These are phyloP conservation scores for Amaurobius ferox DNA, from an alignment of 2,888 invertebrate genomes.

Conservation along the genomic window DNA sequence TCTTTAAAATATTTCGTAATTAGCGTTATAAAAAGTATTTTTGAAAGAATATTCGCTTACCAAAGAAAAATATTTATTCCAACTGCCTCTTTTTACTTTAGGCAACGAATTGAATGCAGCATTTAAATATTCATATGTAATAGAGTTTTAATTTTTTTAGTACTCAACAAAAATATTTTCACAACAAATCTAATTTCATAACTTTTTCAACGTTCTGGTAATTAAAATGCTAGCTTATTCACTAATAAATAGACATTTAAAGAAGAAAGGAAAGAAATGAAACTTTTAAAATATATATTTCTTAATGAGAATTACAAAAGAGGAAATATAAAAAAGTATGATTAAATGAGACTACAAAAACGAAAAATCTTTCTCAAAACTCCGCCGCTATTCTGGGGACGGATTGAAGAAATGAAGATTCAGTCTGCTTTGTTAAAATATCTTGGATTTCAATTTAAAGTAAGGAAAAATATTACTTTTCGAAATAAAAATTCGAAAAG, in stretches of 20 bases:
- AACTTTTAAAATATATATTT: not conserved
- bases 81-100: too few relatives aligned
- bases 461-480: not conserved
- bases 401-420: not conserved
- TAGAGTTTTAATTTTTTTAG: too few relatives aligned
- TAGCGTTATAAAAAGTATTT: too few relatives aligned
- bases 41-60: too few relatives aligned
- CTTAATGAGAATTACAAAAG: not conserved
- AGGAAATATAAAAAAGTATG: not conserved
- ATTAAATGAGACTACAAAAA: not conserved
- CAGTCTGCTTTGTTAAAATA: not conserved
- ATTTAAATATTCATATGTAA: too few relatives aligned
- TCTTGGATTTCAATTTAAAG: constrained; percentile 4
- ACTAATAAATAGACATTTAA: not conserved
- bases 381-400: not conserved
- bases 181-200: too few relatives aligned
- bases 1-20: too few relatives aligned
- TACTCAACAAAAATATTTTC: too few relatives aligned
- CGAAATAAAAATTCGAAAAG: not conserved
- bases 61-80: too few relatives aligned
- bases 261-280: not conserved
- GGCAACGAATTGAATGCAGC: too few relatives aligned
- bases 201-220: too few relatives aligned
- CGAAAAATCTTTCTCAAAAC: not conserved
- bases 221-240: not conserved